These are phyloP conservation scores for Drosophila nigrodunni DNA, from an alignment of 1,140 invertebrate genomes.

Conservation along the genomic window DNA sequence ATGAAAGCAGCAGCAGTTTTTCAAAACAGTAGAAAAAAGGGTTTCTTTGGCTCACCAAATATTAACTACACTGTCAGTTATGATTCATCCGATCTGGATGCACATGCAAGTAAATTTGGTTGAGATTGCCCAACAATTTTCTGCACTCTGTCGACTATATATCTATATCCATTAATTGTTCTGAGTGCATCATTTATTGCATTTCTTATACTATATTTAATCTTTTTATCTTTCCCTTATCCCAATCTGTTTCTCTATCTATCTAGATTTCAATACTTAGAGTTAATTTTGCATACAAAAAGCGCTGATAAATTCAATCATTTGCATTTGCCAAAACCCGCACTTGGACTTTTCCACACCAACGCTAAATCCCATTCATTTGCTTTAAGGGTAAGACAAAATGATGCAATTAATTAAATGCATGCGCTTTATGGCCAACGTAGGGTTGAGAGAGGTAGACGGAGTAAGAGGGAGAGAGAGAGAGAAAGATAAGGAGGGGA, in stretches of 20 bases:
- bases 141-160: no score
- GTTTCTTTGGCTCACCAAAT: no score
- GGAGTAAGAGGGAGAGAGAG: constrained; percentile 9
- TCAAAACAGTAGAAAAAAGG: no score
- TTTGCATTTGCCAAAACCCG: neutral
- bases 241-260: neutral
- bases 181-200: no score
- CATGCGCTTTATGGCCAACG: constrained; percentile 62
- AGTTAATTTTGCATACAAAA: neutral
- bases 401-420: constrained; percentile 72
- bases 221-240: neutral
- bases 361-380: constrained; percentile 19
- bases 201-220: no score
- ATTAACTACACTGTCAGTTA: no score
- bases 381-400: constrained; percentile 62
- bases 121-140: no score
- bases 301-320: neutral
- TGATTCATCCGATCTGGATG: no score
- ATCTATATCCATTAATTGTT: no score
- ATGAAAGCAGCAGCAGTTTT: no score
- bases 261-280: neutral
- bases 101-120: no score
- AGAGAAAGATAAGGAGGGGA: neutral
- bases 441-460: constrained; percentile 8
- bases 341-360: neutral